Base-by-base conservation (phyloP, 1,140 invertebrate genomes). In the Listronotus bonariensis region DNA sequence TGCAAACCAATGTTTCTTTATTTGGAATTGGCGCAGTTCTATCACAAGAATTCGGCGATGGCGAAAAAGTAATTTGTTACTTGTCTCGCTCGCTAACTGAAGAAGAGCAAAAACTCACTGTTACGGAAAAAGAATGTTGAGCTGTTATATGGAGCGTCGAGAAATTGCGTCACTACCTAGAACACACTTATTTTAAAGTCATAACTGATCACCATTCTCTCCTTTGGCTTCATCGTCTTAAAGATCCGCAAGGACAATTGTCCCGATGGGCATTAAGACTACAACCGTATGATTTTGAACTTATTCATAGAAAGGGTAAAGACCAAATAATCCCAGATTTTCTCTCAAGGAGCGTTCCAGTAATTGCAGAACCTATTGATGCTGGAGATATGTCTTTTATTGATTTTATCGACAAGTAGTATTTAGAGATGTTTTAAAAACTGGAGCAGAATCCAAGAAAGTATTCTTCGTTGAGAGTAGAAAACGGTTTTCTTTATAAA, bases 131-230 rank as follows among this genome's bases (percentile, higher is more conserved):
- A 51, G 82, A 85, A 76, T 78, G 77, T 56, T 65, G 84, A 26
- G 80, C 80, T 0, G 74, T 83, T 10, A 48, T 84, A 1, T 75
- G 71, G 66, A 75, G 75, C 6, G 66, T 84, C 1, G 68, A 81
- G 55, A 77, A 81, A 53, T 80, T 80, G 55, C 51, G 73, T 18
- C 65, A 56, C 34, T 85, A 79, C 70, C 43, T 84, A 3, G 74
- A 79, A 56, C 76, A 75, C 9, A 72, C 61, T 9, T 57, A 76
- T 17, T 83, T 86, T 57, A 75, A 41, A 6, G 74, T 83, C 0
- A 68, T 79, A 12, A 84, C 82, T 0, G 82, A 85, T 62, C 81
- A 83, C 56, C 70, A 74, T 42, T 74, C 77, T 8, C 66, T 85
- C 3, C 61, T 66, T 26, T 85, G 79, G 79, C 70, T 85, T 2